Conservation (phyloP, 2,113 vertebrate genomes). For the Sylvietta virens region DNA sequence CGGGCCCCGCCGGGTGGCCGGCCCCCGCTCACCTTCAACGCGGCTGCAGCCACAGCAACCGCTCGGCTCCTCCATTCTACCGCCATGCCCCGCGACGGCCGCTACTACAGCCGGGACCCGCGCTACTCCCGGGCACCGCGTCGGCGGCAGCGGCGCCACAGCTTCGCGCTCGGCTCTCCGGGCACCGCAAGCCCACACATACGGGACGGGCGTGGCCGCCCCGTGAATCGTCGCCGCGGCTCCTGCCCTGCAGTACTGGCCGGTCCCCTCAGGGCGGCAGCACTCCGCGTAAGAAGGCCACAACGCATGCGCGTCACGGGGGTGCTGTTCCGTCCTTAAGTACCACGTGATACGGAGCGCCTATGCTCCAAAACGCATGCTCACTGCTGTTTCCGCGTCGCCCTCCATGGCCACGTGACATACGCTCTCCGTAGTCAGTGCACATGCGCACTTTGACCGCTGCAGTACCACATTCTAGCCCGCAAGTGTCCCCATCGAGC, state of each 20-base stretch:
- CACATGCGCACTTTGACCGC: accelerated
- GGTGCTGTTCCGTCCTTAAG: accelerated
- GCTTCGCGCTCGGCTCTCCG: no score
- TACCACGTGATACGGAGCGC: accelerated
- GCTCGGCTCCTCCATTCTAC: neutral
- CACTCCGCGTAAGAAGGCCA: accelerated
- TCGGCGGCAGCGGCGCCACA: neutral
- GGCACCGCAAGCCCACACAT: neutral
- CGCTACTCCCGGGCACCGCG: no score
- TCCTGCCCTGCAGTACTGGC: neutral
- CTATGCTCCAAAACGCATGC: neutral
- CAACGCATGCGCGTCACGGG: accelerated
- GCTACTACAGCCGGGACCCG: no score
- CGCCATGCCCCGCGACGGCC: no score
- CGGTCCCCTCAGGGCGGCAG: neutral
- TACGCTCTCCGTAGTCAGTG: accelerated
- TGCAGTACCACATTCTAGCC: accelerated
- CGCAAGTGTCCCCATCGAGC: accelerated
- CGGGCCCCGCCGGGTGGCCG: neutral
- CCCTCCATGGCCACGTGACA: accelerated
- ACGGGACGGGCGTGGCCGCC: neutral
- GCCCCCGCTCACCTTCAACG: neutral
- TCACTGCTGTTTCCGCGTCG: accelerated
- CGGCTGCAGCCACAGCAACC: neutral
- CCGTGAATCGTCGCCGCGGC: accelerated